Percentiles rank a stretch among this genome's conserved stretches.
These are phyloP conservation scores for Balaeniceps rex DNA, from an alignment of 2,113 vertebrate species.

Conservation along the genomic window DNA sequence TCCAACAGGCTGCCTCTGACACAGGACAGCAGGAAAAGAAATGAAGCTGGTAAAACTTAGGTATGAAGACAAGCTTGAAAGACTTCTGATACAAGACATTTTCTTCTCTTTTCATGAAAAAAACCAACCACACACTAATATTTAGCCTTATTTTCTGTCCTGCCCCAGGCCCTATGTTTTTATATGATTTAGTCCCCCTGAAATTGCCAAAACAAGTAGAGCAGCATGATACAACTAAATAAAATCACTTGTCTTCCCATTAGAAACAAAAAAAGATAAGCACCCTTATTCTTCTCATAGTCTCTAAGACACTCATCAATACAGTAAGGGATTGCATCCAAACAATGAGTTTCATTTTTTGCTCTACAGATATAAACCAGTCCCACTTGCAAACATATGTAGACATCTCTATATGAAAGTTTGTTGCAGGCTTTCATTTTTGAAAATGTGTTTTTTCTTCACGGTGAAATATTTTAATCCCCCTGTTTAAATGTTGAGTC, in stretches of 20 bases:
- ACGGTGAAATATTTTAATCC: background rate
- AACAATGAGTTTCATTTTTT: background rate
- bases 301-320: background rate
- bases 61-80: background rate
- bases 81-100: background rate
- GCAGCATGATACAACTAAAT: background rate
- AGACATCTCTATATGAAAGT: background rate
- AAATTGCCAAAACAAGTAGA: background rate
- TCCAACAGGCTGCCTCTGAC: background rate
- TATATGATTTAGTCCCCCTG: background rate
- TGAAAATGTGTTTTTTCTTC: background rate
- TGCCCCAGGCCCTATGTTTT: background rate
- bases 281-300: background rate
- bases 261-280: background rate
- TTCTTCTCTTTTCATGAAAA: background rate
- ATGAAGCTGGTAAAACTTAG: background rate
- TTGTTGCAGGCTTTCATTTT: background rate
- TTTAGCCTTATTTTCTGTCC: background rate
- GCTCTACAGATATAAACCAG: background rate
- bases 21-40: background rate
- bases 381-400: background rate
- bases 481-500: background rate
- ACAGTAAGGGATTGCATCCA: background rate
- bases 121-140: accelerated
- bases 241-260: background rate